phyloP scores from a whole-genome alignment of 2,797 vertebrate species.

The Phoeniculus purpureus region DNA sequence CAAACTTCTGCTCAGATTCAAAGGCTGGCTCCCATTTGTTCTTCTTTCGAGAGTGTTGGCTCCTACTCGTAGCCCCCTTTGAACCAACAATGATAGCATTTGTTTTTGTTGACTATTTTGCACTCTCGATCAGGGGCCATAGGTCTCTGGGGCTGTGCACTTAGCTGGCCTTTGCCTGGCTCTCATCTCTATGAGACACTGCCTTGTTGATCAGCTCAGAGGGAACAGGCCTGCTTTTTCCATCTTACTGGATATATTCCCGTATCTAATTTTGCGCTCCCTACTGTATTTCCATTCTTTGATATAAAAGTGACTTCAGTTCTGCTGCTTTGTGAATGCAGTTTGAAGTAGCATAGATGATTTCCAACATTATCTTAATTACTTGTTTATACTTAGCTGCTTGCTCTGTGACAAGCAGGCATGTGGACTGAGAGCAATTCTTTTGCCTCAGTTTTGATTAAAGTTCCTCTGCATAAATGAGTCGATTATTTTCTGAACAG shows the following conservation, averaged over 20 bases:
- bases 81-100: conserved; percentile 52
- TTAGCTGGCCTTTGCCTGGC: conserved; percentile 51
- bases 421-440: neutral
- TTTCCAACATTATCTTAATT: conserved; percentile 29
- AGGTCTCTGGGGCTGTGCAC: conserved; percentile 41
- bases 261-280: conserved; percentile 22
- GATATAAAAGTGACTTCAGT: conserved; percentile 19
- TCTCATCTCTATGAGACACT: conserved; percentile 8
- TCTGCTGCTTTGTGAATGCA: conserved; percentile 14
- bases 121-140: conserved; percentile 30
- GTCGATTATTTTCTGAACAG: neutral
- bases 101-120: conserved; percentile 61
- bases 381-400: conserved; percentile 8
- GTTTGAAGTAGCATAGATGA: conserved; percentile 19
- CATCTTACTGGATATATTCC: conserved; percentile 52
- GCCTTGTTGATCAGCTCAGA: conserved; percentile 39
- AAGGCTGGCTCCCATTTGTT: conserved; percentile 33
- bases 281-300: conserved; percentile 31
- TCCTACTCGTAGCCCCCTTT: conserved; percentile 1
- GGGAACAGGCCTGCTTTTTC: conserved; percentile 58
- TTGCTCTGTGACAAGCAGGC: neutral
- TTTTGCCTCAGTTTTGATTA: conserved; percentile 26
- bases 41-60: conserved; percentile 9
- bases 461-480: conserved; percentile 2
- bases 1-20: conserved; percentile 36